A percentile compares a stretch with the other conserved stretches of the same genome.
These are phyloP conservation scores for Syrphus vitripennis DNA, from an alignment of 2,888 invertebrate species.

Conservation along the genomic window DNA sequence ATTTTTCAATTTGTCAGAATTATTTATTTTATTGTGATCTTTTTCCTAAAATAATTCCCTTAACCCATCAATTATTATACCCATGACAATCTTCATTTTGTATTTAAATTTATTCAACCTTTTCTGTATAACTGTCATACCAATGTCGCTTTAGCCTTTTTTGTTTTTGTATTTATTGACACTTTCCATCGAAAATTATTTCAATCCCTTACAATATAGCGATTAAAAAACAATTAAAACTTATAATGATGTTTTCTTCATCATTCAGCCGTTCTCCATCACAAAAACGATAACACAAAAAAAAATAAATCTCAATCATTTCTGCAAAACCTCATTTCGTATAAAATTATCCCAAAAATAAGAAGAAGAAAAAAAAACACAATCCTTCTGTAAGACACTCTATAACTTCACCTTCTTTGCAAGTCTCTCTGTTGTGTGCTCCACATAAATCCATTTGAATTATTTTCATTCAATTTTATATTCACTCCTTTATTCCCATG, in stretches of 20 bases:
- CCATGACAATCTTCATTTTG: not conserved
- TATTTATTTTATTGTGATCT: not conserved
- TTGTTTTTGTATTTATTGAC: too few species aligned
- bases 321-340: not conserved
- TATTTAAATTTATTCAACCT: not conserved
- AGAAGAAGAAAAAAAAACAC: not conserved
- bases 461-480: not conserved
- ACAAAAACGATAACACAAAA: not conserved
- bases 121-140: too few species aligned
- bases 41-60: not conserved
- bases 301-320: not conserved
- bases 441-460: not conserved
- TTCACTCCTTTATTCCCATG: not conserved
- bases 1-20: too few species aligned
- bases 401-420: not conserved
- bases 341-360: not conserved
- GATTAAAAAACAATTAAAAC: conserved; percentile 15
- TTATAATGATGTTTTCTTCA: conserved; percentile 11
- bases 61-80: too few species aligned
- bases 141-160: too few species aligned
- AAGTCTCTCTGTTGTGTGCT: not conserved
- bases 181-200: not conserved
- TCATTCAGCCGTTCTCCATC: too few species aligned
- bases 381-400: not conserved
- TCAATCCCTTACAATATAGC: not conserved